Percentiles rank a stretch among this genome's conserved stretches.
Conservation (phyloP, 2,797 vertebrate genomes). For the Odontamblyopus lacepedii region DNA sequence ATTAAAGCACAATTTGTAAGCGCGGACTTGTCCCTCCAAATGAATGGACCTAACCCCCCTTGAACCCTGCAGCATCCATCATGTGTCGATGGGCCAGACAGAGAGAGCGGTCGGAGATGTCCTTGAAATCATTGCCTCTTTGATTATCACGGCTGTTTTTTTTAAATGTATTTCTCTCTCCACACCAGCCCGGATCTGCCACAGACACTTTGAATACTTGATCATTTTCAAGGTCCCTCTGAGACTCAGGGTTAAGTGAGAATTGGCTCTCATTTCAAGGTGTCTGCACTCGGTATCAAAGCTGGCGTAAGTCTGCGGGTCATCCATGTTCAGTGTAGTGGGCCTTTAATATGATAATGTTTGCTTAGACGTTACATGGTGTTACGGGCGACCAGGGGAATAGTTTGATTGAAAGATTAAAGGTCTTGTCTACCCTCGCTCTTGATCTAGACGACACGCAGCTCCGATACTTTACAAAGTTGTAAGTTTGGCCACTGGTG, state of each 20-base stretch:
- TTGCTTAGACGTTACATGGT: neutral
- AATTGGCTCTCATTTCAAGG: constrained; percentile 41
- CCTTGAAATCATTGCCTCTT: constrained; percentile 46
- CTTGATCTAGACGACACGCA: no score
- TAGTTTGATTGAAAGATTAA: neutral
- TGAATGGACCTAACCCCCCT: neutral
- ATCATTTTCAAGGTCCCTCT: constrained; percentile 51
- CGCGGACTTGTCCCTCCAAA: neutral
- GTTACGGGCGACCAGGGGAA: neutral
- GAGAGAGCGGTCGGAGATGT: constrained; percentile 33
- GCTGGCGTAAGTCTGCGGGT: constrained; percentile 7
- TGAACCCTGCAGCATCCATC: constrained; percentile 12
- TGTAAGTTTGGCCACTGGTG: no score
- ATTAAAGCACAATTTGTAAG: neutral
- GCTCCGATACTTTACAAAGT: no score
- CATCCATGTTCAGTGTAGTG: constrained; percentile 8
- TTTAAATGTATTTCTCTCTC: constrained; percentile 7
- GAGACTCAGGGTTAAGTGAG: constrained; percentile 27
- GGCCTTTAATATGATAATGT: neutral
- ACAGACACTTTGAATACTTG: constrained; percentile 39
- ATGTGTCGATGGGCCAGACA: constrained; percentile 1
- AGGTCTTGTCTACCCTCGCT: neutral
- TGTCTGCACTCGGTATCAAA: constrained; percentile 19
- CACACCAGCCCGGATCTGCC: constrained; percentile 34
- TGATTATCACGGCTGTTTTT: constrained; percentile 37